Percentiles rank a stretch among this genome's conserved stretches.
These are phyloP conservation scores for Nesometra sesokonis DNA, from an alignment of 35 echinoderm and acorn worm species.

Conservation along the genomic window DNA sequence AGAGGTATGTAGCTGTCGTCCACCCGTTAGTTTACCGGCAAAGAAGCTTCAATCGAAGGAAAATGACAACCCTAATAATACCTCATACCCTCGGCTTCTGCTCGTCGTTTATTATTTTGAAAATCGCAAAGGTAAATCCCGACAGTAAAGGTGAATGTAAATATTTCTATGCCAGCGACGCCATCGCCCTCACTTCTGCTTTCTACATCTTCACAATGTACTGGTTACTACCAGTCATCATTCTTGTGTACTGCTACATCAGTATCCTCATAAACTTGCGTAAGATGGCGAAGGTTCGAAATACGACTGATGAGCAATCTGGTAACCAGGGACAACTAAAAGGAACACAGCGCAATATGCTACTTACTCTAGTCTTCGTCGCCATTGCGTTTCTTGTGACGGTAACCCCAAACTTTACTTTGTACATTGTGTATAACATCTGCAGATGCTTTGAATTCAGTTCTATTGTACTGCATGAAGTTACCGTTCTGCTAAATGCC, in stretches of 20 bases:
- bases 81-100: not conserved
- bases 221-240: not conserved
- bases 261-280: not conserved
- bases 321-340: not conserved
- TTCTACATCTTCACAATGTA: not conserved
- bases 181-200: not conserved
- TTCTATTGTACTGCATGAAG: not conserved
- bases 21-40: not conserved
- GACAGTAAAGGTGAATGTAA: not conserved
- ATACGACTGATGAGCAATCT: not conserved
- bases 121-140: not conserved
- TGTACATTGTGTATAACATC: not conserved
- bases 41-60: not conserved
- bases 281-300: not conserved
- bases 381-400: not conserved
- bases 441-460: not conserved
- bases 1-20: not conserved
- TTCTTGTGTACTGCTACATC: not conserved
- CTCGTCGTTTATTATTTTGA: not conserved
- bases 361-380: not conserved
- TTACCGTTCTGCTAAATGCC: not conserved
- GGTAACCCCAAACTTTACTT: not conserved
- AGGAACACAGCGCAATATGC: not conserved
- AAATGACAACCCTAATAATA: not conserved
- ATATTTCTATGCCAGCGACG: not conserved